Conservation (phyloP, 2,888 invertebrate genomes). For the Agapostemon virescens region DNA sequence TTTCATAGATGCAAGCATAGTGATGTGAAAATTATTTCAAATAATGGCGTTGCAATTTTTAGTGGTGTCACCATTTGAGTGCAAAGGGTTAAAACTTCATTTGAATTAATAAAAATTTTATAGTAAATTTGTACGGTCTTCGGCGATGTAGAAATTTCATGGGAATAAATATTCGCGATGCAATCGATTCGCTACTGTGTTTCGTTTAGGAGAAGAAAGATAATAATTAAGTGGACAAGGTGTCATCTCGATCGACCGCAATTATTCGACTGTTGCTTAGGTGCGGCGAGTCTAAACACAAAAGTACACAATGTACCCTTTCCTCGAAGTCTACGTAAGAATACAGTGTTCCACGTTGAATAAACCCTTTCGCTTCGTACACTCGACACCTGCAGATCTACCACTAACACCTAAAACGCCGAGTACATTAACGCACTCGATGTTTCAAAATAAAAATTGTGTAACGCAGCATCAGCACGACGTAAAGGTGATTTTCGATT, state of each 20-base stretch:
- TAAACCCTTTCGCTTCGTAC: neutral
- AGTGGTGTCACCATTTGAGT: too few species aligned
- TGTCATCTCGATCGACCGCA: neutral
- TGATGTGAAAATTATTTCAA: too few species aligned
- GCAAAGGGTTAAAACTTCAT: too few species aligned
- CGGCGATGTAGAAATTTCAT: neutral
- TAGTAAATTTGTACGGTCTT: too few species aligned
- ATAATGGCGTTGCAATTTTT: too few species aligned
- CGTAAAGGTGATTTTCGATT: too few species aligned
- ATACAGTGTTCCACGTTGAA: neutral
- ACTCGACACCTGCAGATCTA: too few species aligned
- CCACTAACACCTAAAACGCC: neutral
- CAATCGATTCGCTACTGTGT: neutral
- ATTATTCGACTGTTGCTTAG: neutral
- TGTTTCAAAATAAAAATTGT: neutral
- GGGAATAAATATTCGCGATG: neutral
- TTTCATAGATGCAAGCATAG: too few species aligned
- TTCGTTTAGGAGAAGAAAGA: neutral
- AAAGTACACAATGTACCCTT: neutral
- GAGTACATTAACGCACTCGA: neutral
- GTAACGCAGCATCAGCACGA: neutral
- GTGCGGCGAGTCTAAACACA: neutral
- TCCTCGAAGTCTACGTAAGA: neutral
- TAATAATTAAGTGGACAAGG: neutral
- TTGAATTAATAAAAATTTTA: too few species aligned